These are phyloP conservation scores for Oncopodura yosiiana DNA, from an alignment of 1,140 invertebrate genomes.

Conservation along the genomic window DNA sequence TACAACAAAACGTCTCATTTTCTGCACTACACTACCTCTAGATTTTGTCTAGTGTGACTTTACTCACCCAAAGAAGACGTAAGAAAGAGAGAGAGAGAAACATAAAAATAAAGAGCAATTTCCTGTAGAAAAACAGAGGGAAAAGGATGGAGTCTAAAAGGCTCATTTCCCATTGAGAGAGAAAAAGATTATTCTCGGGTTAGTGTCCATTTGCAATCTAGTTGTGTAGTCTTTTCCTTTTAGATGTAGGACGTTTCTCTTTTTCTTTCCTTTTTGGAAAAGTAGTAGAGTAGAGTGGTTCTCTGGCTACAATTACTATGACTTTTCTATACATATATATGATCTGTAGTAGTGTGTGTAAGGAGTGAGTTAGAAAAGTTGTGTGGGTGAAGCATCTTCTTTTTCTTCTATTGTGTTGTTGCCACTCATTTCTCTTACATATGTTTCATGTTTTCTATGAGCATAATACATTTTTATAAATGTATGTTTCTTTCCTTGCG, in stretches of 20 bases:
- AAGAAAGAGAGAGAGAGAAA: background rate
- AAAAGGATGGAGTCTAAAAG: constrained; percentile 25
- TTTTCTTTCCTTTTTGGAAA: background rate
- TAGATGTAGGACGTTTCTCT: too few species aligned
- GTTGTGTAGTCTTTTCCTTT: background rate
- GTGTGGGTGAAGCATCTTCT: too few species aligned
- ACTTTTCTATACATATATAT: background rate
- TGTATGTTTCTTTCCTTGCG: too few species aligned
- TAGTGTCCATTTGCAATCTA: constrained; percentile 24
- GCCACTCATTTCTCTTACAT: too few species aligned
- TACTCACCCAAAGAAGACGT: constrained; percentile 9
- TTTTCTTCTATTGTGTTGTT: too few species aligned
- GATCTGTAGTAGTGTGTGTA: background rate
- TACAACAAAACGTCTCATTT: too few species aligned
- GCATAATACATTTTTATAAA: too few species aligned
- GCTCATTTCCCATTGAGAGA: constrained; percentile 27
- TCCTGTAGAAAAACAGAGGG: constrained; percentile 25
- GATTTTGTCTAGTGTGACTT: constrained; percentile 18
- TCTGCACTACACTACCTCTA: too few species aligned
- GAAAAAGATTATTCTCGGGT: constrained; percentile 22
- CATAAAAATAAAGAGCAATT: constrained; percentile 25
- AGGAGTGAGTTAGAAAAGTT: too few species aligned
- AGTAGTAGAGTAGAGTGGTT: background rate
- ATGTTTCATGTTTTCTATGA: too few species aligned
- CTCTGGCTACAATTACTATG: background rate